phyloP scores from a whole-genome alignment of 35 echinoderm and acorn worm genomes.

The Ptychodera flava region DNA sequence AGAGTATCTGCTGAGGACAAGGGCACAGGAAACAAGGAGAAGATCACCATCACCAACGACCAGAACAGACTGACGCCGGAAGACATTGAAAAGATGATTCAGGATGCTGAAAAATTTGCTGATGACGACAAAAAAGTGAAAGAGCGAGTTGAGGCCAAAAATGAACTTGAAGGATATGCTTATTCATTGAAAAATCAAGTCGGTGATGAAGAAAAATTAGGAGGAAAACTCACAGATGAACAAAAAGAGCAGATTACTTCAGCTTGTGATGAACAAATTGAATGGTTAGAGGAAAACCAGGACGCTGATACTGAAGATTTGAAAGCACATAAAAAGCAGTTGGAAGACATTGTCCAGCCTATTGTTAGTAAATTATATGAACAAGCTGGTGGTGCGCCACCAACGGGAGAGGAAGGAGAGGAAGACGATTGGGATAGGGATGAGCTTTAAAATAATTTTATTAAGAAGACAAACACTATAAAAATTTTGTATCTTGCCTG shows the following conservation, averaged over 20 bases:
- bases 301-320: slow-evolving; percentile 94
- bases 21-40: slow-evolving; percentile 97
- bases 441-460: slow-evolving; percentile 46
- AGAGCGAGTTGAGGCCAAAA: slow-evolving; percentile 75
- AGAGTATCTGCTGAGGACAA: slow-evolving; percentile 96
- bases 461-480: neutral
- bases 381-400: slow-evolving; percentile 52
- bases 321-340: slow-evolving; percentile 92
- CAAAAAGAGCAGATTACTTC: slow-evolving; percentile 77
- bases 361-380: slow-evolving; percentile 97
- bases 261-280: slow-evolving; percentile 87
- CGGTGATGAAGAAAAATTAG: slow-evolving; percentile 90
- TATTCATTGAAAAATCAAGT: slow-evolving; percentile 97
- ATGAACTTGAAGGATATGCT: slow-evolving; percentile 87
- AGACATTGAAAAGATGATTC: slow-evolving; percentile 95
- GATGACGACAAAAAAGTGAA: slow-evolving; percentile 82
- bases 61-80: slow-evolving; percentile 94
- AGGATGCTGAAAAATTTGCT: slow-evolving; percentile 86
- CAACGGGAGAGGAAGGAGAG: slow-evolving; percentile 18
- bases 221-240: slow-evolving; percentile 84
- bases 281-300: slow-evolving; percentile 91
- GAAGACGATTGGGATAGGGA: slow-evolving; percentile 59
- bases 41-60: slow-evolving; percentile 98
- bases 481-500: neutral
- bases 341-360: slow-evolving; percentile 79